Evolutionary conservation across 2,113 vertebrate genomes (phyloP).

Genomic region (Mormyrus iriodes): DNA sequence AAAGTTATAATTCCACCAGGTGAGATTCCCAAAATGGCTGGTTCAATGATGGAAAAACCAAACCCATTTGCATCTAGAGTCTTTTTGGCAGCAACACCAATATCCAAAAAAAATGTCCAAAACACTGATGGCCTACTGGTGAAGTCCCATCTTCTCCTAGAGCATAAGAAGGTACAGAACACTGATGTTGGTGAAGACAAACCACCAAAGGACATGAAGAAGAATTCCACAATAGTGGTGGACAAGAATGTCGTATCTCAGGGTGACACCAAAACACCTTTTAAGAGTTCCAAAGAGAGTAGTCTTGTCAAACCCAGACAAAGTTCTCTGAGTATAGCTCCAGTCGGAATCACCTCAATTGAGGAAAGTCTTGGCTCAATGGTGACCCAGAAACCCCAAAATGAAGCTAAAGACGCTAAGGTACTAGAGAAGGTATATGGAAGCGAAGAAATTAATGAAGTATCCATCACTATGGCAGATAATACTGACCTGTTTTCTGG

Average conservation of each 20-base stretch:
- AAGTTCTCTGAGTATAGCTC: constrained; percentile 30
- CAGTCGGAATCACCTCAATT: constrained; percentile 29
- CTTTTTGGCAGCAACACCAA: background rate
- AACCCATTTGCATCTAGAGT: constrained; percentile 20
- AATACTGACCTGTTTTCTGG: background rate
- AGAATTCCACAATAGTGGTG: constrained; percentile 23
- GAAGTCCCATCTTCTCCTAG: background rate
- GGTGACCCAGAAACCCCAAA: background rate
- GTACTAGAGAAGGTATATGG: background rate
- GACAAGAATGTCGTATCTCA: constrained; percentile 10
- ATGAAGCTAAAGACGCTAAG: background rate
- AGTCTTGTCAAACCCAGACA: constrained; percentile 56
- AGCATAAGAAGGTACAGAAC: constrained; percentile 21
- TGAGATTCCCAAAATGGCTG: background rate
- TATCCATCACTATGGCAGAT: background rate
- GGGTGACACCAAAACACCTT: constrained; percentile 22
- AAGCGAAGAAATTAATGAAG: background rate
- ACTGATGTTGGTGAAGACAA: constrained; percentile 8
- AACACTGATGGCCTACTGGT: constrained; percentile 18
- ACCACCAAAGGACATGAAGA: constrained; percentile 8
- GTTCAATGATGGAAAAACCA: constrained; percentile 21
- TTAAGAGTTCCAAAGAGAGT: constrained; percentile 24
- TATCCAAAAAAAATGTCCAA: too few species aligned
- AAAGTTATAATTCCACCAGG: background rate
- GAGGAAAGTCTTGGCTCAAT: background rate